phyloP scores from a whole-genome alignment of 1,140 invertebrate genomes.

The Drosophila leontia region DNA sequence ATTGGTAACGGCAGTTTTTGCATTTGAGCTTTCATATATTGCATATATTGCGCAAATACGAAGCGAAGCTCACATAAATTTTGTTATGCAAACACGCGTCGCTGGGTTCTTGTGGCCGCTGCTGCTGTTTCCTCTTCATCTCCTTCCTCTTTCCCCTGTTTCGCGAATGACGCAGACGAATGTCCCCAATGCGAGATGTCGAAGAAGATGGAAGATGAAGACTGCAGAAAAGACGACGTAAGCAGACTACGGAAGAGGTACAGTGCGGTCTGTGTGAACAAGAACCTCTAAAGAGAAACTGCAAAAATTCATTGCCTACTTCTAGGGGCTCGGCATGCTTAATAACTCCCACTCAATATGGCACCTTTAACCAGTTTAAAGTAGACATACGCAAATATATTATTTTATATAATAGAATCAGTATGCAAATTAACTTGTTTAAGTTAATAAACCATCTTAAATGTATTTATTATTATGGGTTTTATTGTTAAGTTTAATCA shows the following conservation, averaged over 20 bases:
- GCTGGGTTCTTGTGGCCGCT: conserved; percentile 13
- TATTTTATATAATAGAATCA: not conserved
- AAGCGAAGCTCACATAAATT: conserved; percentile 51
- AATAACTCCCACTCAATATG: not conserved
- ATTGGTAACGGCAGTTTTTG: conserved; percentile 74
- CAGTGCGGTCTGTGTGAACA: not conserved
- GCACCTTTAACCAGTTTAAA: not conserved
- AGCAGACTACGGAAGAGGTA: conserved; percentile 10
- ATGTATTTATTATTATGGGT: not conserved
- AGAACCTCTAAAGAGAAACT: not conserved
- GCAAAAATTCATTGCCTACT: not conserved
- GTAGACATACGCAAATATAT: not conserved
- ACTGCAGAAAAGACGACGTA: conserved; percentile 27
- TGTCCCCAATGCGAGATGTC: conserved; percentile 48
- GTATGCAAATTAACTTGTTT: not conserved
- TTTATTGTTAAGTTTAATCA: not conserved
- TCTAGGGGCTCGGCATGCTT: not conserved
- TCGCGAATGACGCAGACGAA: conserved; percentile 73
- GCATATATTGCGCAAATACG: conserved; percentile 64
- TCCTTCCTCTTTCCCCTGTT: conserved; percentile 1
- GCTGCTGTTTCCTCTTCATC: not conserved
- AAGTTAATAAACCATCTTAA: not conserved
- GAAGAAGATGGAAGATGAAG: conserved; percentile 11
- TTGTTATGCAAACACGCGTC: conserved; percentile 62
- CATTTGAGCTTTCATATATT: conserved; percentile 62